These are phyloP conservation scores for Siniperca knerii DNA, from an alignment of 2,113 vertebrate genomes.

Conservation along the genomic window DNA sequence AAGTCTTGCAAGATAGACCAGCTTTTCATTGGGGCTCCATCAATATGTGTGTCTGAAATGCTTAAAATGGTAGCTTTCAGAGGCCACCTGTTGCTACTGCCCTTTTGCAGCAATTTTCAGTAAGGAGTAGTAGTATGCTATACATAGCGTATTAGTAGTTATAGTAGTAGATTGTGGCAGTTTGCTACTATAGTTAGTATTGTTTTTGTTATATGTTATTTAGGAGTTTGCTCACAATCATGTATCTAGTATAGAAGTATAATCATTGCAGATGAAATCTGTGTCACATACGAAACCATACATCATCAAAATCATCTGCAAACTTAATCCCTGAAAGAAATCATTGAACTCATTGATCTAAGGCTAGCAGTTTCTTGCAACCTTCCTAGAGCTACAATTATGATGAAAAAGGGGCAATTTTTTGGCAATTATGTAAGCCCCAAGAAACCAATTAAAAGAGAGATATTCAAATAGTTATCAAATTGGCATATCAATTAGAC, in stretches of 20 bases:
- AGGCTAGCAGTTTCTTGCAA: neutral
- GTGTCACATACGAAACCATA: neutral
- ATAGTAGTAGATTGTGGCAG: no score
- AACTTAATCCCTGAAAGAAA: neutral
- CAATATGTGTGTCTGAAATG: neutral
- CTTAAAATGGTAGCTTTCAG: neutral
- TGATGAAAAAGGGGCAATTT: neutral
- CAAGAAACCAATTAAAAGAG: neutral
- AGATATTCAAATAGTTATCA: neutral
- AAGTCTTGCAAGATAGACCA: neutral
- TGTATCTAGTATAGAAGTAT: neutral
- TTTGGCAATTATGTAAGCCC: neutral
- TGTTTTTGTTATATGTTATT: neutral
- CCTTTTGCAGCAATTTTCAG: neutral
- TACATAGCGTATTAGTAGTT: no score
- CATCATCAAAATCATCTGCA: neutral
- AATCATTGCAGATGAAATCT: neutral
- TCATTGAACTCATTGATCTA: neutral
- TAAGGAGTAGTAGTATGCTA: no score
- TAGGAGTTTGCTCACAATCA: neutral
- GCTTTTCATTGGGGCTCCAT: neutral
- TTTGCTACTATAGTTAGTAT: neutral
- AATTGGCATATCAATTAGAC: neutral
- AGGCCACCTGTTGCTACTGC: neutral
- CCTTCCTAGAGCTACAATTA: neutral